These are phyloP conservation scores for Trissoscelio sp. DNA, from an alignment of 2,888 invertebrate genomes.

Conservation along the genomic window DNA sequence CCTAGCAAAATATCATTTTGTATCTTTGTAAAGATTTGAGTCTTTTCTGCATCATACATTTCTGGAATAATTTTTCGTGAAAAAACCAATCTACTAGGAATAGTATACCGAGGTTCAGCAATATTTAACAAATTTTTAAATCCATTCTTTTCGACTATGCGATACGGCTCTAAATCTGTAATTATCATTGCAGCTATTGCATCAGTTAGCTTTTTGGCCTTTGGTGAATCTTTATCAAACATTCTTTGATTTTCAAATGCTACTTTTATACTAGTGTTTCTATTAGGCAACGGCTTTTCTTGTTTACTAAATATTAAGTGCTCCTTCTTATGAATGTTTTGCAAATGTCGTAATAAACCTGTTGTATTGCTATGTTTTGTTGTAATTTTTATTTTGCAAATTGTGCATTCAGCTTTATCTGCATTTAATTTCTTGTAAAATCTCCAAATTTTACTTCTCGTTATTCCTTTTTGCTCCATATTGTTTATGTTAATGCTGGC, in stretches of 20 bases:
- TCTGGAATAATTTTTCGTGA: slow-evolving; percentile 58
- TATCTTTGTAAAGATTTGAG: slow-evolving; percentile 43
- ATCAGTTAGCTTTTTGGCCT: slow-evolving; percentile 24
- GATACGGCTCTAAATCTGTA: slow-evolving; percentile 34
- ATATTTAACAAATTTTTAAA: slow-evolving; percentile 37
- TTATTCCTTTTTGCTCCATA: no score
- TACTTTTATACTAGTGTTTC: neutral
- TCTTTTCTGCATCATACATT: slow-evolving; percentile 63
- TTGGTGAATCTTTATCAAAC: neutral
- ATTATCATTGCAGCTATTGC: slow-evolving; percentile 36
- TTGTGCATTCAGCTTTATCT: no score
- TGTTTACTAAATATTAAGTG: no score
- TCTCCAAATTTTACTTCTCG: no score
- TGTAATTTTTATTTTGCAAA: no score
- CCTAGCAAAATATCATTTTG: slow-evolving; percentile 58
- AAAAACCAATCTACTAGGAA: slow-evolving; percentile 39
- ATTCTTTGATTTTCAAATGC: neutral
- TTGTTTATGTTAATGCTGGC: no score
- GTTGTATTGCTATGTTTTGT: no score
- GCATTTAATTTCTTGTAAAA: no score
- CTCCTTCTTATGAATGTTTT: no score
- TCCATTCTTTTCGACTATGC: slow-evolving; percentile 18
- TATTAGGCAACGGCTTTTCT: no score
- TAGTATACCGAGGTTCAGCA: slow-evolving; percentile 32
- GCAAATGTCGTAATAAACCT: no score